phyloP scores from a whole-genome alignment of 1,140 invertebrate genomes.

The Berghia stephanieae region DNA sequence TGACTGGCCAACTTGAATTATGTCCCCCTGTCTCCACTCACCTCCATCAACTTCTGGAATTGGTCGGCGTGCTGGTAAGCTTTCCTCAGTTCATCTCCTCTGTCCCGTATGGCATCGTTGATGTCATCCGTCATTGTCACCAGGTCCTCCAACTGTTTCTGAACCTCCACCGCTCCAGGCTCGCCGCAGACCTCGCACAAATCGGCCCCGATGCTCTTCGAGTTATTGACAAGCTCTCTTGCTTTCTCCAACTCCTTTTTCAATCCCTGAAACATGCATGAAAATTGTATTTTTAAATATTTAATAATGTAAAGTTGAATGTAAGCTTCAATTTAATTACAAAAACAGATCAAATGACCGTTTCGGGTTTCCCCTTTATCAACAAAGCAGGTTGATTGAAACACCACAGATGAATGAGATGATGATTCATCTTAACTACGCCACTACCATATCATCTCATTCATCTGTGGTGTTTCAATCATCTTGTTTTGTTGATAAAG shows the following conservation, averaged over 20 bases:
- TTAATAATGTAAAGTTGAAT: neutral
- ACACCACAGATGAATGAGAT: too few relatives aligned
- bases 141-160: conserved; percentile 88
- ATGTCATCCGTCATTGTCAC: conserved; percentile 59
- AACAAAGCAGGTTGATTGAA: too few relatives aligned
- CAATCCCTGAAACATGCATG: conserved; percentile 74
- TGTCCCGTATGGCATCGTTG: conserved; percentile 57
- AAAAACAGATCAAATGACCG: too few relatives aligned
- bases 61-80: conserved; percentile 94
- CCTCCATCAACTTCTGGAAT: conserved; percentile 92
- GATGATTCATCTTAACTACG: too few relatives aligned
- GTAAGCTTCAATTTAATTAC: too few relatives aligned
- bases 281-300: neutral
- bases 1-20: neutral
- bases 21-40: conserved; percentile 34
- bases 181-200: conserved; percentile 93
- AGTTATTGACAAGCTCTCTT: conserved; percentile 91
- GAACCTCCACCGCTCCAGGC: conserved; percentile 95
- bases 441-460: too few relatives aligned
- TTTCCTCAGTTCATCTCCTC: conserved; percentile 80
- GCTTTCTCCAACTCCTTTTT: conserved; percentile 89
- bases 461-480: too few relatives aligned
- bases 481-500: too few relatives aligned
- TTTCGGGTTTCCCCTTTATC: too few relatives aligned
- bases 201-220: conserved; percentile 87